Evolutionary conservation across 1,140 invertebrate species (phyloP).

Genomic region (Drosophila ficusphila): DNA sequence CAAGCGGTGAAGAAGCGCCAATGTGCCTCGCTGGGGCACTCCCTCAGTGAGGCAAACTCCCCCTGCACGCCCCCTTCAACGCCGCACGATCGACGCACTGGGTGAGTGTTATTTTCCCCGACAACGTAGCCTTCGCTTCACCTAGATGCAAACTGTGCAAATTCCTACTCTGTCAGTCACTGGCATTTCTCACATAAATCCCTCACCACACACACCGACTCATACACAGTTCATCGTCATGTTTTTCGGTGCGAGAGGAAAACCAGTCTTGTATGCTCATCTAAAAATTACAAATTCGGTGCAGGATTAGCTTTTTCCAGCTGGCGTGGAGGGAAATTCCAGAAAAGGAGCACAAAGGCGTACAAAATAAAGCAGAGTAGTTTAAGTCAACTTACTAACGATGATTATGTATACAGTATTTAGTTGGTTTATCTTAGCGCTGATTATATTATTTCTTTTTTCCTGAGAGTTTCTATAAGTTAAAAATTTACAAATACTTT

Average conservation of each 20-base stretch:
- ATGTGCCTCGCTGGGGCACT: constrained; percentile 79
- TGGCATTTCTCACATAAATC: constrained; percentile 16
- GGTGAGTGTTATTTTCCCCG: constrained; percentile 67
- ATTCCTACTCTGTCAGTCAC: constrained; percentile 22
- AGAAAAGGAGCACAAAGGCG: too few species aligned
- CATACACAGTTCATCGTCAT: constrained; percentile 31
- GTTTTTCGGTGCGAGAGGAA: constrained; percentile 12
- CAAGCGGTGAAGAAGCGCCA: constrained; percentile 83
- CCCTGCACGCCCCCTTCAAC: constrained; percentile 83
- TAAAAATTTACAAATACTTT: neutral
- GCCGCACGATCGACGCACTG: constrained; percentile 79
- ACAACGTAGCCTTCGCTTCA: constrained; percentile 17
- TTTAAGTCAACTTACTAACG: too few species aligned
- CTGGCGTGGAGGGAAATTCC: neutral
- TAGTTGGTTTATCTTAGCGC: neutral
- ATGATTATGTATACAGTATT: neutral
- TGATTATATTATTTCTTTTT: neutral
- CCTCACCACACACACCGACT: constrained; percentile 13
- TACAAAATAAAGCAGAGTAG: too few species aligned
- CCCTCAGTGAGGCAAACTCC: constrained; percentile 82
- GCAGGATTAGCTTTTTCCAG: neutral
- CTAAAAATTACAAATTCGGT: neutral
- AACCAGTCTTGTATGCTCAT: constrained; percentile 23
- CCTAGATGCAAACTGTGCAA: constrained; percentile 32
- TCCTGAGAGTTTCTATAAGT: neutral